Conservation (phyloP, 2,797 vertebrate species). For the Cyclura pinguis region DNA sequence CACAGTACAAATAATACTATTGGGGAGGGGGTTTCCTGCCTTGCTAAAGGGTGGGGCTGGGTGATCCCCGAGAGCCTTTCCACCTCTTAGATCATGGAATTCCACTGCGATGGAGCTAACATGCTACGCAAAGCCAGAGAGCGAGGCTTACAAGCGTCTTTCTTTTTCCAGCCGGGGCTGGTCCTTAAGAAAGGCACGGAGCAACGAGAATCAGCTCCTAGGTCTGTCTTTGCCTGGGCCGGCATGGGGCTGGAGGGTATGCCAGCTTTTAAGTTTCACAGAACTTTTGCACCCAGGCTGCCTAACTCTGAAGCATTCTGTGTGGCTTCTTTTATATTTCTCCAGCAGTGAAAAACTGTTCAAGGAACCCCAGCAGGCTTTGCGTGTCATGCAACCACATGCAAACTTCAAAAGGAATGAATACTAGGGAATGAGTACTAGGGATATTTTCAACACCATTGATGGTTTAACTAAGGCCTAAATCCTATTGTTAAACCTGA, state of each 20-base stretch:
- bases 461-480: no score
- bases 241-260: not conserved
- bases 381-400: no score
- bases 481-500: no score
- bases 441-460: no score
- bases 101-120: not conserved
- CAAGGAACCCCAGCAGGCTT: no score
- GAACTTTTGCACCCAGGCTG: not conserved
- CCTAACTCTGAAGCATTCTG: not conserved
- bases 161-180: not conserved
- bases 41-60: not conserved
- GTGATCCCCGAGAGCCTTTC: not conserved
- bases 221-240: not conserved
- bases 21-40: not conserved
- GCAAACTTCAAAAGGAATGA: not conserved
- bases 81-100: not conserved
- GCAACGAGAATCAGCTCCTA: rapidly evolving
- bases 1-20: no score
- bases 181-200: not conserved
- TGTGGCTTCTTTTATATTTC: not conserved
- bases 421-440: no score
- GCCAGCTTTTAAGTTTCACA: not conserved
- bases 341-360: not conserved
- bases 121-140: not conserved
- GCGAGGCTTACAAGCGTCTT: not conserved